Base-by-base conservation (phyloP, 2,888 invertebrate genomes). In the Acleris laterana region DNA sequence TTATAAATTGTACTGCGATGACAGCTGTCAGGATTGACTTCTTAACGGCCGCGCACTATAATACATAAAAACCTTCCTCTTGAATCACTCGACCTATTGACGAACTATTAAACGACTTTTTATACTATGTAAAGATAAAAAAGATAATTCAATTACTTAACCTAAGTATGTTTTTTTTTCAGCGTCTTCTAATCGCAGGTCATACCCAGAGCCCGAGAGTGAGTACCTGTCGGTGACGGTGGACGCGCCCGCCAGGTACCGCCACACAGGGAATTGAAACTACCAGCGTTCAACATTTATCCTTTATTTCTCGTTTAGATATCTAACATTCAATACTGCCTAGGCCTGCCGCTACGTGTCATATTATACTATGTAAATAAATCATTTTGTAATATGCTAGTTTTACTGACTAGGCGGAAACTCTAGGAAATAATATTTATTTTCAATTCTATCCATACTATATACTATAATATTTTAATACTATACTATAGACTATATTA, bases 151-250 rank as follows among this genome's bases (percentile, higher is more conserved):
- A n/a, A n/a, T n/a, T n/a, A n/a, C n/a, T 9, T 22, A 11, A 11
- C 16, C 5, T 7, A 6, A 6, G 17, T 17, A 17, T 17, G 16
- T 5, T 6, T 38, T 42, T 46, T 63, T 82, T 77, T 17, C 77
- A 80, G 83, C 83, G 0, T 72, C 84, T 1, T 68, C 76, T 2
- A 80, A 84, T 67, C 72, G 74, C 22, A 74, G 71, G 51, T 79
- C 82, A 0, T 70, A 71, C 9, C 83, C 77, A 52, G 79, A 82
- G 9, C 51, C 74, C 2, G 80, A 81, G 5, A 64, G 70, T 0
- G 79, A 74, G 20, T 85, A 86, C 59, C 68, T 86, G 25, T 83
- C 81, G 63, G 72, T 84, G 0, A 79, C 80, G 0, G 67, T 87
- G 13, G 87, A 88, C 20, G 75, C 79, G 2, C 83, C 86, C 5